phyloP scores from a whole-genome alignment of 2,113 vertebrate genomes.

The Vimba vimba region DNA sequence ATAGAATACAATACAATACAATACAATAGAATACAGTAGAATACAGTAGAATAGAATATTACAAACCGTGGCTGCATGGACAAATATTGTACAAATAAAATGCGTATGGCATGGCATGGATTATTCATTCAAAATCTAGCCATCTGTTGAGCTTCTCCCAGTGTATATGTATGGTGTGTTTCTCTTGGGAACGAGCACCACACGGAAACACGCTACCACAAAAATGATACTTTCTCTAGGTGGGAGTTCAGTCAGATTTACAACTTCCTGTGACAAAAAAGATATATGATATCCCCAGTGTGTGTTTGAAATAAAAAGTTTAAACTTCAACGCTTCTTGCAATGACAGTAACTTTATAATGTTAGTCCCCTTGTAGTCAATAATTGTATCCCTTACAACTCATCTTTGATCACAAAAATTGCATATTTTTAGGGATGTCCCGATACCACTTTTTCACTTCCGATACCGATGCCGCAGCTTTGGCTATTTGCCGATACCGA shows the following conservation, averaged over 20 bases:
- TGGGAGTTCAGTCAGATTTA: slow-evolving; percentile 14
- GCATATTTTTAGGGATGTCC: no score
- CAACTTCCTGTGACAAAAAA: neutral
- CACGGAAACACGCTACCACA: neutral
- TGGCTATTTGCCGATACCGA: no score
- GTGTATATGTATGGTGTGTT: neutral
- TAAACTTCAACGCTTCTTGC: neutral
- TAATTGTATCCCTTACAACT: no score
- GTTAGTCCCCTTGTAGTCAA: neutral
- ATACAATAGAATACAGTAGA: neutral
- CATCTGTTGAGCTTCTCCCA: slow-evolving; percentile 3
- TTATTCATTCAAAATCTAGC: neutral
- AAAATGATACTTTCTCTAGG: neutral
- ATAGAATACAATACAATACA: neutral
- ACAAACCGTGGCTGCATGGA: neutral
- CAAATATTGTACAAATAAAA: neutral
- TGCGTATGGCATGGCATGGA: neutral
- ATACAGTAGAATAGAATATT: neutral
- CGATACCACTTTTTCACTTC: no score
- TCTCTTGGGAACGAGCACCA: no score
- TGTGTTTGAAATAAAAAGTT: neutral
- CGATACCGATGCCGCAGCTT: no score
- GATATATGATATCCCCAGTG: neutral
- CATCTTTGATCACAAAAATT: no score
- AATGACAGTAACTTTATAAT: neutral